Evolutionary conservation across 2,113 vertebrate genomes (phyloP).

Genomic region (Rhinichthys klamathensis): DNA sequence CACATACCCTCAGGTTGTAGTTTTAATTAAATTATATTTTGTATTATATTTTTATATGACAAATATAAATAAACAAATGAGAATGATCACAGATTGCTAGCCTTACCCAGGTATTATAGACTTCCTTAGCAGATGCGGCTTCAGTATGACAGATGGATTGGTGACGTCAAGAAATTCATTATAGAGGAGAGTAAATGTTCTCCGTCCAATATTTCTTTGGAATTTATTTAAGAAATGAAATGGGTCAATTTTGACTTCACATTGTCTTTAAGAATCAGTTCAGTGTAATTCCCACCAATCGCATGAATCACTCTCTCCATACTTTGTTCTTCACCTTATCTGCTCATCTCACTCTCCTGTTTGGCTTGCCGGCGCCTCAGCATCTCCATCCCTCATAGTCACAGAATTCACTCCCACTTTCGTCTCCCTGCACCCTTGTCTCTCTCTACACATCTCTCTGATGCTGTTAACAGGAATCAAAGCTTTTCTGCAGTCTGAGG

Average conservation of each 20-base stretch:
- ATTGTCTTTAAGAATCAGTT: not conserved
- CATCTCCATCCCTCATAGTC: slow-evolving; percentile 26
- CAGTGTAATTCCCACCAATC: not conserved
- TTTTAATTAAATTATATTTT: no score
- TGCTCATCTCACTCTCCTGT: not conserved
- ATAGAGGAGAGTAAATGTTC: not conserved
- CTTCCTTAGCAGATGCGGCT: not conserved
- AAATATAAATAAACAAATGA: not conserved
- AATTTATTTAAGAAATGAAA: not conserved
- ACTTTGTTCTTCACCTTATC: slow-evolving; percentile 12
- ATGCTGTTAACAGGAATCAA: slow-evolving; percentile 36
- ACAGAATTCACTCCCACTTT: not conserved
- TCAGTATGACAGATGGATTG: not conserved
- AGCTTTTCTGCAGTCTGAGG: slow-evolving; percentile 24
- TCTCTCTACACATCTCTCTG: slow-evolving; percentile 30
- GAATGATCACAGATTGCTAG: not conserved
- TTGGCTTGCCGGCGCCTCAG: not conserved
- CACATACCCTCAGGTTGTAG: not conserved
- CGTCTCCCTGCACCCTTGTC: slow-evolving; percentile 6
- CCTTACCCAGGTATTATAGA: not conserved
- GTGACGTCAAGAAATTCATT: not conserved
- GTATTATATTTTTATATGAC: no score
- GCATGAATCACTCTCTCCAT: slow-evolving; percentile 2
- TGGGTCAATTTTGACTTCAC: not conserved
- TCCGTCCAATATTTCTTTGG: not conserved